Evolutionary conservation across 2,797 vertebrate species (phyloP).

Genomic region (Crocodylus rhombifer): DNA sequence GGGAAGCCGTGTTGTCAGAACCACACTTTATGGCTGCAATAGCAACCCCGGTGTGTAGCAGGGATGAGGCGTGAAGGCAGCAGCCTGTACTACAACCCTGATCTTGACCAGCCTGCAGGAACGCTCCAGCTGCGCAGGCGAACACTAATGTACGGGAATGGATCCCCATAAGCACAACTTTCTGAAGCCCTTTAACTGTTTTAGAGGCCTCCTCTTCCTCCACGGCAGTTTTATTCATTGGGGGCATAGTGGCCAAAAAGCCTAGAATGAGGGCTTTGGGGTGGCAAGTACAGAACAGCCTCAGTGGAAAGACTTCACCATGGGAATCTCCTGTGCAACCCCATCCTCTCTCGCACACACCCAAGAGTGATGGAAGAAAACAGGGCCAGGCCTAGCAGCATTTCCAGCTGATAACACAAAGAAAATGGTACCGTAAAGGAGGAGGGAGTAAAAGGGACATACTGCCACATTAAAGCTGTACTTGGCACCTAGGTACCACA

Average conservation of each 20-base stretch:
- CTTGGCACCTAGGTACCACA: neutral
- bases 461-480: neutral
- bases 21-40: neutral
- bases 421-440: neutral
- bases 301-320: neutral
- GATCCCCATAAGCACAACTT: neutral
- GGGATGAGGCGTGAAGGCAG: neutral
- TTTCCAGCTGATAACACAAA: neutral
- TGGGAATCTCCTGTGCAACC: neutral
- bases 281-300: neutral
- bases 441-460: neutral
- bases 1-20: neutral
- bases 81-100: neutral
- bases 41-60: neutral
- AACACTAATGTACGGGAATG: neutral
- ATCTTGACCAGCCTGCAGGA: neutral
- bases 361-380: neutral
- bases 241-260: neutral
- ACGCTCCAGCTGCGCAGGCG: neutral
- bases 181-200: neutral
- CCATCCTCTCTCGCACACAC: neutral
- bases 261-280: neutral
- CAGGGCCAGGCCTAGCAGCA: neutral
- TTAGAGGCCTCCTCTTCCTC: accelerated
- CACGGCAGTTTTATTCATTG: neutral